phyloP scores from a whole-genome alignment of 1,140 invertebrate genomes.

The Cherax quadricarinatus region DNA sequence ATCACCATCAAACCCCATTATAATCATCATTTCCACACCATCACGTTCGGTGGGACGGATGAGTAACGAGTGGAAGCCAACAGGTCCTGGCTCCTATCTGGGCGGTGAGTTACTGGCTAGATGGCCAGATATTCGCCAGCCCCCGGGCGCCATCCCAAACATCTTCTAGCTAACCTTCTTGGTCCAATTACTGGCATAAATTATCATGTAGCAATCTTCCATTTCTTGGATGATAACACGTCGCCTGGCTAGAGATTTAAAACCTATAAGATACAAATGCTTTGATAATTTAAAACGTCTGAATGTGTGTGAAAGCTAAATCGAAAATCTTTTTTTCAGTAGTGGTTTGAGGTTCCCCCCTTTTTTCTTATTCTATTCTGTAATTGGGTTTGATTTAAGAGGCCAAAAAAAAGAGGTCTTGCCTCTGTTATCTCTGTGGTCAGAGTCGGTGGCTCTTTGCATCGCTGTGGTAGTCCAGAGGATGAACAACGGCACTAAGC shows the following conservation, averaged over 20 bases:
- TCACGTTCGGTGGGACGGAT: neutral
- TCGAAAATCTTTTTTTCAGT: too few species aligned
- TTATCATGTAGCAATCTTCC: conserved; percentile 17
- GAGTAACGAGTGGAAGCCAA: neutral
- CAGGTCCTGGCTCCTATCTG: neutral
- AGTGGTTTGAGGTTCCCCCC: too few species aligned
- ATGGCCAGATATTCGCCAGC: conserved; percentile 10
- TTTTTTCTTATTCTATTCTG: too few species aligned
- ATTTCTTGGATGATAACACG: neutral
- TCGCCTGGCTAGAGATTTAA: neutral
- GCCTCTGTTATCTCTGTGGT: too few species aligned
- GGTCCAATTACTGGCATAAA: conserved; percentile 49
- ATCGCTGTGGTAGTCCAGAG: too few species aligned
- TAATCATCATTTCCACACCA: neutral
- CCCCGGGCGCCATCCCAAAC: neutral
- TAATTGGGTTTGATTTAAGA: too few species aligned
- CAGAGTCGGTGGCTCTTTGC: too few species aligned
- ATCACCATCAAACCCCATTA: neutral
- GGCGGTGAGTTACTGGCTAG: conserved; percentile 23
- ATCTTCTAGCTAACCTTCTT: neutral
- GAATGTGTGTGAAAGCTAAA: too few species aligned
- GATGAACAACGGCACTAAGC: neutral
- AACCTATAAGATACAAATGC: conserved; percentile 10
- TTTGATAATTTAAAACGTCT: neutral
- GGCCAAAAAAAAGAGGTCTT: too few species aligned